Evolutionary conservation across 1,140 invertebrate species (phyloP).

Genomic region (Macrobrachium rosenbergii): DNA sequence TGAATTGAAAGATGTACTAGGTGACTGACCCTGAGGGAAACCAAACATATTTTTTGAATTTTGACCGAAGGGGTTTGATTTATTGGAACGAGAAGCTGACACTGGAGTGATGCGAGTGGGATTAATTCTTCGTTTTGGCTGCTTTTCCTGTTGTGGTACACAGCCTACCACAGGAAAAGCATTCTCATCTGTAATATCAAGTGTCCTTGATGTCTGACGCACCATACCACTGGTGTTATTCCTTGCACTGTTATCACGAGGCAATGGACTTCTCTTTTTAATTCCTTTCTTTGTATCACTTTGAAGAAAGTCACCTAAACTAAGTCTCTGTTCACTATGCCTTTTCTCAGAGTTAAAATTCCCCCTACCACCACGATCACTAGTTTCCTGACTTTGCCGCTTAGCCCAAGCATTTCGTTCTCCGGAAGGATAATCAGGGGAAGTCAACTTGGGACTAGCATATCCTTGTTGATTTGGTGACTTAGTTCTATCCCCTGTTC

Average conservation of each 20-base stretch:
- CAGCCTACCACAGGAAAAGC: slow-evolving; percentile 45
- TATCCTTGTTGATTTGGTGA: too few relatives aligned
- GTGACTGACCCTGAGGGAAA: slow-evolving; percentile 19
- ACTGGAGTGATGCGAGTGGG: slow-evolving; percentile 39
- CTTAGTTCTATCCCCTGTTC: too few relatives aligned
- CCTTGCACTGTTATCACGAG: not conserved
- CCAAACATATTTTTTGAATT: slow-evolving; percentile 41
- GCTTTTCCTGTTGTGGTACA: slow-evolving; percentile 28
- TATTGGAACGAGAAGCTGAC: not conserved
- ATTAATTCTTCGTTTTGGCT: slow-evolving; percentile 48
- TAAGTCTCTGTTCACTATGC: slow-evolving; percentile 46
- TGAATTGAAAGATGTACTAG: slow-evolving; percentile 21
- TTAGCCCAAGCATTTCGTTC: not conserved
- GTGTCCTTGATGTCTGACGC: not conserved
- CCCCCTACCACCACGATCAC: slow-evolving; percentile 29
- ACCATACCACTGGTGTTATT: not conserved
- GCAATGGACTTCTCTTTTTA: slow-evolving; percentile 40
- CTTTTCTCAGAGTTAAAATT: slow-evolving; percentile 4
- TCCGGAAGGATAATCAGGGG: not conserved
- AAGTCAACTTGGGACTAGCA: not conserved
- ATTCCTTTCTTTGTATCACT: slow-evolving; percentile 16
- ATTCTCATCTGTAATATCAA: slow-evolving; percentile 50
- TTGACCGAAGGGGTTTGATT: not conserved
- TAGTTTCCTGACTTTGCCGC: not conserved
- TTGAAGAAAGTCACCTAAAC: slow-evolving; percentile 45